These are phyloP conservation scores for Sphyrna mokarran DNA, from an alignment of 2,113 vertebrate genomes.

Conservation along the genomic window DNA sequence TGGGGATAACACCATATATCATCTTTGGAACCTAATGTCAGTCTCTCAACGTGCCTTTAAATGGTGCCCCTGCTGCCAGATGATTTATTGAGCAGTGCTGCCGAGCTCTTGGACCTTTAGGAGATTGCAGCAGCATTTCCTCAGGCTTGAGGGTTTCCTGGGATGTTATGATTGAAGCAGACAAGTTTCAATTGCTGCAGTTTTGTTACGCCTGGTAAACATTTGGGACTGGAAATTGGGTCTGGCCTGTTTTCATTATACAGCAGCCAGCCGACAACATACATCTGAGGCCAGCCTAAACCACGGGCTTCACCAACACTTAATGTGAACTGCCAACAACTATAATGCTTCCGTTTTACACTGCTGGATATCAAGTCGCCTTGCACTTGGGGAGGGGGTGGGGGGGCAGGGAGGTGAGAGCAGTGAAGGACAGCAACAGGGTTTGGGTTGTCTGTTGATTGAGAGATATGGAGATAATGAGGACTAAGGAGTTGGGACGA, in stretches of 20 bases:
- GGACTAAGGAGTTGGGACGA: not conserved
- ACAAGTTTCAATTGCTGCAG: not conserved
- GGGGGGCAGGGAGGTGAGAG: too few species aligned
- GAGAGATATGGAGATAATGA: not conserved
- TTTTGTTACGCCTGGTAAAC: not conserved
- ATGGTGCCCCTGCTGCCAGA: not conserved
- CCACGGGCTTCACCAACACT: not conserved
- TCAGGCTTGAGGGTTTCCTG: not conserved
- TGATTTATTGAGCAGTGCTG: not conserved
- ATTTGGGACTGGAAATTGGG: not conserved
- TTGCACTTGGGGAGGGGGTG: not conserved
- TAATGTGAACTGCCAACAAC: not conserved
- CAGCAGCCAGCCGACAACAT: not conserved
- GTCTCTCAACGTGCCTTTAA: not conserved
- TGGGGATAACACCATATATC: constrained; percentile 5
- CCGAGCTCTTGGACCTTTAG: not conserved
- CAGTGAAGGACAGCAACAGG: not conserved
- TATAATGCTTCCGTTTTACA: not conserved
- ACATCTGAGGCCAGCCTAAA: not conserved
- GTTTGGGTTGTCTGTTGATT: not conserved
- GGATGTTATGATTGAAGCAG: not conserved
- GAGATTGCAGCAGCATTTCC: not conserved
- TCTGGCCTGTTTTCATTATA: not conserved
- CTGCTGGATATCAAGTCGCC: too few species aligned
- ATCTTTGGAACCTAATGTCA: constrained; percentile 17